phyloP scores from a whole-genome alignment of 2,888 invertebrate species.

The Cryptophagus acutangulus region DNA sequence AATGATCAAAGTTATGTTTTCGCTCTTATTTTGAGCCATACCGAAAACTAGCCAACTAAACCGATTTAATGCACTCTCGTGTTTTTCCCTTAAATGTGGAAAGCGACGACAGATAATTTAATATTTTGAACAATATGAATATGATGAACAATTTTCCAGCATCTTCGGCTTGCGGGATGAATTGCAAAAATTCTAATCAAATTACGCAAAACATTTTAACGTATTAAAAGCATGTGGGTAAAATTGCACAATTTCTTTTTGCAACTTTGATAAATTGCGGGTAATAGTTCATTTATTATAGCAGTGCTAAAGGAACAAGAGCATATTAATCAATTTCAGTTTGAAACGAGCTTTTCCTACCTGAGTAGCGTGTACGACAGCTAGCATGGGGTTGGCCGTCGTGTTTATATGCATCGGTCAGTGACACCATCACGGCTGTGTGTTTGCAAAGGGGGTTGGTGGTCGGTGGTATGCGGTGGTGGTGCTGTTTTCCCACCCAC shows the following conservation, averaged over 20 bases:
- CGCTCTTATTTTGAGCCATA: constrained; percentile 8
- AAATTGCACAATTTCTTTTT: background rate
- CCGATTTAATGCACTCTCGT: constrained; percentile 16
- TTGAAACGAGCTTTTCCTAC: constrained; percentile 10
- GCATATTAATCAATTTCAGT: constrained; percentile 12
- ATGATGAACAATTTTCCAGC: too few species aligned
- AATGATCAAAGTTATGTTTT: constrained; percentile 16
- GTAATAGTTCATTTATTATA: constrained; percentile 14
- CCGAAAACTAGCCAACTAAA: constrained; percentile 13
- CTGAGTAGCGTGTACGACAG: constrained; percentile 8
- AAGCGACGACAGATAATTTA: constrained; percentile 1
- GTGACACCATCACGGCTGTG: too few species aligned
- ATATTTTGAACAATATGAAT: too few species aligned
- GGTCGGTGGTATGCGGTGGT: constrained; percentile 6
- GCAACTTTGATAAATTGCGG: background rate
- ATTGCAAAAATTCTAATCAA: too few species aligned
- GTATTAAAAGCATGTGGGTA: too few species aligned
- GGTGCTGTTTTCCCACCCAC: too few species aligned
- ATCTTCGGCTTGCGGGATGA: too few species aligned
- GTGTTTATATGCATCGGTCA: constrained; percentile 11
- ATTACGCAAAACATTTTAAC: too few species aligned
- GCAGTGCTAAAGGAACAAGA: constrained; percentile 11
- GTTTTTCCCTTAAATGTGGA: constrained; percentile 8
- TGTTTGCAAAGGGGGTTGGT: constrained; percentile 10
- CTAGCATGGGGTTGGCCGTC: constrained; percentile 2